phyloP scores from a whole-genome alignment of 2,888 invertebrate species.

The Capitulum mitella region DNA sequence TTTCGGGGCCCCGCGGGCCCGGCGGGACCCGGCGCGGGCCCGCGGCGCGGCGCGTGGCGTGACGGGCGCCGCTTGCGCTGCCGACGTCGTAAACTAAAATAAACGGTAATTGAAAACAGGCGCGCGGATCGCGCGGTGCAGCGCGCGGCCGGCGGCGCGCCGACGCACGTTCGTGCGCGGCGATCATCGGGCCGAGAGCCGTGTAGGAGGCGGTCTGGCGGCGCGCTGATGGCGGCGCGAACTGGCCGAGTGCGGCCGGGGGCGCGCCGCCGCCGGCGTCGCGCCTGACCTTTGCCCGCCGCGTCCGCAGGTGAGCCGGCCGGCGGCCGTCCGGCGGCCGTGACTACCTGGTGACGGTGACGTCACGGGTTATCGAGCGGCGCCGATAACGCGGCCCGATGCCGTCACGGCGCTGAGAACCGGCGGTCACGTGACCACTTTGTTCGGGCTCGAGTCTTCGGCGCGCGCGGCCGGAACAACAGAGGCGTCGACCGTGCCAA shows the following conservation, averaged over 20 bases:
- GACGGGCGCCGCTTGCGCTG: not conserved
- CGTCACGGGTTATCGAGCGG: too few species aligned
- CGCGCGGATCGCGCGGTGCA: not conserved
- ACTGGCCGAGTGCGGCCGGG: not conserved
- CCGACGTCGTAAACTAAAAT: not conserved
- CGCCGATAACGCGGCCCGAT: too few species aligned
- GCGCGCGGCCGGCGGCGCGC: not conserved
- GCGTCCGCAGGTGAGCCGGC: too few species aligned
- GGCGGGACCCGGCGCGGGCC: not conserved
- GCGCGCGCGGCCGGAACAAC: too few species aligned
- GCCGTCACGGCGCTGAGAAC: too few species aligned
- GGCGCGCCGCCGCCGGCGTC: not conserved
- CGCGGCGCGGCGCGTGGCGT: not conserved
- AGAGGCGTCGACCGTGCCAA: too few species aligned
- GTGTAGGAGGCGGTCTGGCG: not conserved
- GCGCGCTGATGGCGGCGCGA: not conserved
- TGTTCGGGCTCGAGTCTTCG: too few species aligned
- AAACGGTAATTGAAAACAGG: slow-evolving; percentile 4
- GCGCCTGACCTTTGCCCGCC: too few species aligned
- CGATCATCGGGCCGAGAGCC: not conserved
- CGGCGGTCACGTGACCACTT: too few species aligned
- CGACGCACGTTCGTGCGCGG: not conserved
- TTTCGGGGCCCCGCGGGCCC: not conserved
- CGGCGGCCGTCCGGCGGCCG: too few species aligned
- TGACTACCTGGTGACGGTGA: too few species aligned